Base-by-base conservation (phyloP, 2,113 vertebrate genomes). In the Protobothrops flavoviridis region DNA sequence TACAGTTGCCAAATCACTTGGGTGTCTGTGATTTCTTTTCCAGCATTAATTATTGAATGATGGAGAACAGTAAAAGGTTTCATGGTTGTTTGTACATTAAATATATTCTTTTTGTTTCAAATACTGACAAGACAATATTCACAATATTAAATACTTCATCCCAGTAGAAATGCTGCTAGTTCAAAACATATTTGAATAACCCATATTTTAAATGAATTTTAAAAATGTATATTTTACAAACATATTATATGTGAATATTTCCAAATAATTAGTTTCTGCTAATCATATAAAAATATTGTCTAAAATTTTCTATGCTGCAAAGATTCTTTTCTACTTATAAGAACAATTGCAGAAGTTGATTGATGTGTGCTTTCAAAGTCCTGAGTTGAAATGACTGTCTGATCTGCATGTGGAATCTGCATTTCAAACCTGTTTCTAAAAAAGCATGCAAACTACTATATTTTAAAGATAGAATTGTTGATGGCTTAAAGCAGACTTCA, bases 1-100 rank as follows among this genome's bases (percentile, higher is more conserved):
- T 98, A 97, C 97, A 95, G 94, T 97, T 97, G 97, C 97, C 97
- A 98, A 98, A 98, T 97, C 98, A 98, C 98, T 98, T 97, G 98
- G 97, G 98, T 98, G 97, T 98, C 98, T 98, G 97, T 97, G 97
- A 96, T 98, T 98, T 91, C 97, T 97, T 98, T 98, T 96, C 96
- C 92, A 97, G 97, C 96, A 97, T 97, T 97, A 95, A 87, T 97
- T 98, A 97, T 93, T 4, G 11, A 95, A 96, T 94, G 94, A 89
- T 4, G 69, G 94, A 85, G 96, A 95, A 96, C 95, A 94, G 48
- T 92, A 26, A 95, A 85, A 94, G 95, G 87, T 94, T 94, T 94
- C 43, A 91, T 93, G 89, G 94, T 6, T 94, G 94, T 87, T 95
- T 95, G 94, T 89, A 90, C 23, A 93, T 90, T 33, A 74, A 90